Evolutionary conservation across 2,797 vertebrate genomes (phyloP).

Genomic region (Cyclura pinguis): DNA sequence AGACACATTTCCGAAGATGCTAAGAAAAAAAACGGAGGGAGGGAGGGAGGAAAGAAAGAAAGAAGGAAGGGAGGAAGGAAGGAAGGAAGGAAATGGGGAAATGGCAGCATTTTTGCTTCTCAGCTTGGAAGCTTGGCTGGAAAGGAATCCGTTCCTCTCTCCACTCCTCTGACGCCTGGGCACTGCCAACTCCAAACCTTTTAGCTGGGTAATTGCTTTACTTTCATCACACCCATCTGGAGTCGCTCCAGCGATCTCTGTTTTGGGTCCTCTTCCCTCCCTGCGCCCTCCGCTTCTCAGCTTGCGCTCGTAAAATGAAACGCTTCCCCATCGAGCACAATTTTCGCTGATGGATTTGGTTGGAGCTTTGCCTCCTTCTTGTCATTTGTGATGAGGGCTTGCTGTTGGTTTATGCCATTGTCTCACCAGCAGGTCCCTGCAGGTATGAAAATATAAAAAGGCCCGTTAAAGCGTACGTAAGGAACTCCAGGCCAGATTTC

Average conservation of each 20-base stretch:
- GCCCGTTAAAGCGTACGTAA: not conserved
- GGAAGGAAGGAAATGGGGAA: no score
- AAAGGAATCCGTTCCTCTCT: no score
- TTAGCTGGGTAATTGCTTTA: not conserved
- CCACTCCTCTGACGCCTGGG: not conserved
- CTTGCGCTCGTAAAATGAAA: not conserved
- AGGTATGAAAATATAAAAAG: conserved; percentile 19
- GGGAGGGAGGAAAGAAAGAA: no score
- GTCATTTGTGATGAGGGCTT: not conserved
- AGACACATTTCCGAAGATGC: no score
- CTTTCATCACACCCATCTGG: not conserved
- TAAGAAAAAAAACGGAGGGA: no score
- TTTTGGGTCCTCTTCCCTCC: not conserved
- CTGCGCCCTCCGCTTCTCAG: not conserved
- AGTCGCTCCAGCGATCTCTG: not conserved
- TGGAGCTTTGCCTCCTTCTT: not conserved
- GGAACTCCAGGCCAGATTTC: not conserved
- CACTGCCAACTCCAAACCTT: no score
- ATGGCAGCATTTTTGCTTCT: no score
- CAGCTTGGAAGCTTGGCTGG: not conserved
- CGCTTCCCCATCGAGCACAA: not conserved
- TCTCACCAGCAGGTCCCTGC: not conserved
- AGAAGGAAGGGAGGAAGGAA: no score
- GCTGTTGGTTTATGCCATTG: not conserved
- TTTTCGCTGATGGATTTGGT: not conserved